These are phyloP conservation scores for Danio kyathit DNA, from an alignment of 2,797 vertebrate species.

Conservation along the genomic window DNA sequence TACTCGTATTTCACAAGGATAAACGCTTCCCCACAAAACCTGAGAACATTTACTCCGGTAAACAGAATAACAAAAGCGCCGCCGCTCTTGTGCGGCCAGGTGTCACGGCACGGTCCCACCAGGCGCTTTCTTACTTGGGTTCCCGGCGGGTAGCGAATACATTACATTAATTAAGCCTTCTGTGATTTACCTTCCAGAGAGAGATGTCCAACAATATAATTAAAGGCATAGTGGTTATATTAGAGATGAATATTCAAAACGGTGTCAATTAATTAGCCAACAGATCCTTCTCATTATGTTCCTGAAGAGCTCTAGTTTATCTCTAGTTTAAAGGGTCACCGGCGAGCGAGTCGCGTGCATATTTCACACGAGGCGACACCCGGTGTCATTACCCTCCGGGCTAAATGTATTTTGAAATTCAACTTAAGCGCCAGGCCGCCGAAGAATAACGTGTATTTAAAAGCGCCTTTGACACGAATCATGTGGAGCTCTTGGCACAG, in stretches of 20 bases:
- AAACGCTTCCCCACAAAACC: conserved; percentile 82
- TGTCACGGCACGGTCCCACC: conserved; percentile 94
- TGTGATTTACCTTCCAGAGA: conserved; percentile 99
- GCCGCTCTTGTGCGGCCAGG: conserved; percentile 88
- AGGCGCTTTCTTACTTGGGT: conserved; percentile 91
- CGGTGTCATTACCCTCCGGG: conserved; percentile 28
- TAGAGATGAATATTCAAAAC: conserved; percentile 99
- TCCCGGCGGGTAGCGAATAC: conserved; percentile 96
- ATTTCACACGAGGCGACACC: conserved; percentile 77
- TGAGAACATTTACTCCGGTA: conserved; percentile 69
- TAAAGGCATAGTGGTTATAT: conserved; percentile 95
- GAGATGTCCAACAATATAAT: conserved; percentile 99
- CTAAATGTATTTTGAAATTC: conserved; percentile 39
- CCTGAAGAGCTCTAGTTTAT: conserved; percentile 85
- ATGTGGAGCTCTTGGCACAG: conserved; percentile 65
- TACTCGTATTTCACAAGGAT: conserved; percentile 78
- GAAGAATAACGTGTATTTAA: conserved; percentile 25
- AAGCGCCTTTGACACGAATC: conserved; percentile 20
- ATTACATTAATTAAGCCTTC: conserved; percentile 99
- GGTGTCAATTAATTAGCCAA: conserved; percentile 98
- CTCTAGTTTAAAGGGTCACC: conserved; percentile 90
- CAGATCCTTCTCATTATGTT: conserved; percentile 86
- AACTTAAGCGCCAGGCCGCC: conserved; percentile 3
- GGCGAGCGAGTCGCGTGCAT: conserved; percentile 77
- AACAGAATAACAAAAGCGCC: conserved; percentile 87